Evolutionary conservation across 2,797 vertebrate species (phyloP).

Genomic region (Dromococcyx pavoninus): DNA sequence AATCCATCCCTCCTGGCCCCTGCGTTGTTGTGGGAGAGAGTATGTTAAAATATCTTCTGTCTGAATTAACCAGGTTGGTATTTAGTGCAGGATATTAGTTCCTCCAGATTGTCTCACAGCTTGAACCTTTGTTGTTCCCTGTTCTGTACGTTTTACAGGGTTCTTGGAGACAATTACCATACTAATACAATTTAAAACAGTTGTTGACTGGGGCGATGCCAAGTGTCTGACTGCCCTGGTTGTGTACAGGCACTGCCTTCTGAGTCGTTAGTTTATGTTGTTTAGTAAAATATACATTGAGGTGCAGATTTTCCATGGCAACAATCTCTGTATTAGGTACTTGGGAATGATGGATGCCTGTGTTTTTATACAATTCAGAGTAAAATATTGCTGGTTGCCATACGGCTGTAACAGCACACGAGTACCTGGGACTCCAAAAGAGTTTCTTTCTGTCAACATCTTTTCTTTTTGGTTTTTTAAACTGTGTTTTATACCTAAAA

Average conservation of each 20-base stretch:
- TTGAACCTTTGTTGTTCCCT: slow-evolving; percentile 36
- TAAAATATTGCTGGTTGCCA: slow-evolving; percentile 50
- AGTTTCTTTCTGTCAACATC: neutral
- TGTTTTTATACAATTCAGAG: slow-evolving; percentile 3
- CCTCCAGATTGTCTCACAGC: slow-evolving; percentile 57
- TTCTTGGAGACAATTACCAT: slow-evolving; percentile 56
- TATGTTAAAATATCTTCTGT: neutral
- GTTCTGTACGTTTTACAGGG: slow-evolving; percentile 4
- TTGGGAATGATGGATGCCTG: slow-evolving; percentile 37
- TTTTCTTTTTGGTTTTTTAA: neutral
- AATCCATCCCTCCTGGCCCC: neutral
- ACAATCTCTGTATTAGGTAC: slow-evolving; percentile 32
- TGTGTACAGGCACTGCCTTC: neutral
- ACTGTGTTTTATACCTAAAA: neutral
- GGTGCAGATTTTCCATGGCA: slow-evolving; percentile 63
- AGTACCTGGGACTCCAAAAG: neutral
- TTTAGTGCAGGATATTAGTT: slow-evolving; percentile 10
- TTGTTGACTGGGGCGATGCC: slow-evolving; percentile 31
- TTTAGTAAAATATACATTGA: slow-evolving; percentile 43
- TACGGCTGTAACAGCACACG: neutral
- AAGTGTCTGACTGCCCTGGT: slow-evolving; percentile 30
- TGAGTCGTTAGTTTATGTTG: slow-evolving; percentile 41
- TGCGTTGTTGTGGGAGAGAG: neutral
- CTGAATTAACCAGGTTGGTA: slow-evolving; percentile 51
- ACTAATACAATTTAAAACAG: slow-evolving; percentile 37